phyloP scores from a whole-genome alignment of 2,888 invertebrate species.

The Epinotia bilunana region DNA sequence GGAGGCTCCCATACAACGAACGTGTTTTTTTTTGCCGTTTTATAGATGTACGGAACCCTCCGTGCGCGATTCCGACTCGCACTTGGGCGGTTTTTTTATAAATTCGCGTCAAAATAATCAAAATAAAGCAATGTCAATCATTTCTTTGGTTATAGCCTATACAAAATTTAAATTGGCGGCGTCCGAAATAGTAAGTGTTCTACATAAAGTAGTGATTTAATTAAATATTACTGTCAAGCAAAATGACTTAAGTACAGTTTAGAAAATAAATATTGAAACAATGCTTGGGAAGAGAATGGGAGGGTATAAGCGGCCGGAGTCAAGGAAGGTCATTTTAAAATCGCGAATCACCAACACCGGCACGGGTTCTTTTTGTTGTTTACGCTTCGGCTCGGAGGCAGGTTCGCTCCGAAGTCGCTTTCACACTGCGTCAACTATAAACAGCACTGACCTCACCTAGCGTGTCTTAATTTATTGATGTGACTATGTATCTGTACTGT shows the following conservation, averaged over 20 bases:
- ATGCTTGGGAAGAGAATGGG: constrained; percentile 49
- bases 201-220: neutral
- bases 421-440: neutral
- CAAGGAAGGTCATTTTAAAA: constrained; percentile 74
- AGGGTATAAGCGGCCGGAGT: constrained; percentile 64
- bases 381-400: constrained; percentile 18
- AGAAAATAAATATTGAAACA: constrained; percentile 51
- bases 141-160: no score
- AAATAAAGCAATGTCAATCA: constrained; percentile 9
- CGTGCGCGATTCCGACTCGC: no score
- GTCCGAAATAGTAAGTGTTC: neutral
- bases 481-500: no score
- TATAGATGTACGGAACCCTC: no score
- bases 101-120: neutral
- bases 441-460: neutral
- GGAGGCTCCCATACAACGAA: no score
- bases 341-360: constrained; percentile 63
- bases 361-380: constrained; percentile 53
- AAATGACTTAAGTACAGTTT: neutral
- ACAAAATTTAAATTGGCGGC: neutral
- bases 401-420: constrained; percentile 17
- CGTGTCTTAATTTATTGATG: no score
- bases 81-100: no score
- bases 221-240: neutral
- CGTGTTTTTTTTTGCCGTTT: no score